Conservation (phyloP, 2,888 invertebrate genomes). For the Marronus borbonicus region DNA sequence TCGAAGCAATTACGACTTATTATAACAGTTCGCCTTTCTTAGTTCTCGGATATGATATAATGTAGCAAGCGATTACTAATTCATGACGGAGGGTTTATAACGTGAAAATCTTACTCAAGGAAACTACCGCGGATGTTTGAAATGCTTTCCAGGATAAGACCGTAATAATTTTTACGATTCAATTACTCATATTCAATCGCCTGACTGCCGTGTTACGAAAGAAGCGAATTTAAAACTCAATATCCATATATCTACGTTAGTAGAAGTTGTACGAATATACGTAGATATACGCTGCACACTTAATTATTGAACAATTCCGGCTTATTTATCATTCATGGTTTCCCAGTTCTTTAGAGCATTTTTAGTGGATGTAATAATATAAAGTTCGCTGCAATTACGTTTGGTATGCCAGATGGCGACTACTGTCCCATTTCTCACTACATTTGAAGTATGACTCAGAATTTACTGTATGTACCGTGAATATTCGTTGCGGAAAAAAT, state of each 20-base stretch:
- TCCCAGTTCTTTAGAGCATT: constrained; percentile 28
- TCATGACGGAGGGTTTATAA: too few relatives aligned
- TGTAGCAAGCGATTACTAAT: too few relatives aligned
- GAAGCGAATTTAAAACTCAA: not conserved
- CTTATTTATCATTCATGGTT: constrained; percentile 26
- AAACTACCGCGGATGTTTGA: too few relatives aligned
- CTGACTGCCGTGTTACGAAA: not conserved
- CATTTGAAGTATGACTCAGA: constrained; percentile 35
- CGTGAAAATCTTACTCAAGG: too few relatives aligned
- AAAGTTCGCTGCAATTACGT: constrained; percentile 21
- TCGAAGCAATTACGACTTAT: too few relatives aligned
- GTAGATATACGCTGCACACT: not conserved
- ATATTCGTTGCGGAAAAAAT: constrained; percentile 30
- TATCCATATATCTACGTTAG: constrained; percentile 4
- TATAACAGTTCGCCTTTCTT: too few relatives aligned
- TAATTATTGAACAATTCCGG: constrained; percentile 22
- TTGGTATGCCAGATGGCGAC: constrained; percentile 37
- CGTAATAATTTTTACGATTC: not conserved
- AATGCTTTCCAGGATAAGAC: too few relatives aligned
- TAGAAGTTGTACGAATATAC: not conserved
- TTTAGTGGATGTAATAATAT: constrained; percentile 7
- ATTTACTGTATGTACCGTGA: not conserved
- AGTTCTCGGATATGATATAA: too few relatives aligned
- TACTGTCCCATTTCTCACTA: constrained; percentile 39
- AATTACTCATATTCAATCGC: not conserved